phyloP scores from a whole-genome alignment of 2,888 invertebrate genomes.

The Callyntrura sp. region DNA sequence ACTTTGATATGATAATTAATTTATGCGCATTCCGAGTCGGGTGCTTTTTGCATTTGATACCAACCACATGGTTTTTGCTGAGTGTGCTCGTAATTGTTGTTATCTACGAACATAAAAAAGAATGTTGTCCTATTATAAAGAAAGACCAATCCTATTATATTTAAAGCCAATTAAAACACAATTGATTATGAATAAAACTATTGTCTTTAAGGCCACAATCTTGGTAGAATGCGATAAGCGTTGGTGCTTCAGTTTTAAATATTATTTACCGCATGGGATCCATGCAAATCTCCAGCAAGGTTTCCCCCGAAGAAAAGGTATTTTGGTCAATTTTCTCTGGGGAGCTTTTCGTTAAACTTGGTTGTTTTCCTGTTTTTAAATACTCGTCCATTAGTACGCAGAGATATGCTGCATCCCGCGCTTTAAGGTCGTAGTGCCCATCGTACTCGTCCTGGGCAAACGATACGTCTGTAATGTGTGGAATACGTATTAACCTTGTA shows the following conservation, averaged over 20 bases:
- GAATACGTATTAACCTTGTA: too few species aligned
- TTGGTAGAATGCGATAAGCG: too few species aligned
- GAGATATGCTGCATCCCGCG: slow-evolving; percentile 74
- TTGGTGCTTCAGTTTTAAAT: too few species aligned
- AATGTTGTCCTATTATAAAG: too few species aligned
- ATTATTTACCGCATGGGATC: slow-evolving; percentile 72
- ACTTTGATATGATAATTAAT: not conserved
- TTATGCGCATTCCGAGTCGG: slow-evolving; percentile 61
- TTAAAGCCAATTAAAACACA: too few species aligned
- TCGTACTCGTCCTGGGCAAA: slow-evolving; percentile 40
- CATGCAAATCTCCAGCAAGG: slow-evolving; percentile 76
- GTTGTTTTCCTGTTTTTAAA: slow-evolving; percentile 74
- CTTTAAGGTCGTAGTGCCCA: slow-evolving; percentile 74
- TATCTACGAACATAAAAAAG: slow-evolving; percentile 17
- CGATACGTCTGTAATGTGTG: not conserved
- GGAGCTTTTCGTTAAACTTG: slow-evolving; percentile 49
- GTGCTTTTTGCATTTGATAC: slow-evolving; percentile 73
- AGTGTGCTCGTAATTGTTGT: slow-evolving; percentile 33
- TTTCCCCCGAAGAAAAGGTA: slow-evolving; percentile 53
- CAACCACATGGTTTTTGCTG: slow-evolving; percentile 74
- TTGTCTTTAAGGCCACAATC: too few species aligned
- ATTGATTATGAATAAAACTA: too few species aligned
- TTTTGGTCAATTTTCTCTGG: slow-evolving; percentile 47
- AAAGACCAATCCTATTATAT: too few species aligned
- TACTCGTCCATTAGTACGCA: slow-evolving; percentile 76